These are phyloP conservation scores for Fringilla coelebs DNA, from an alignment of 2,797 vertebrate genomes.

Conservation along the genomic window DNA sequence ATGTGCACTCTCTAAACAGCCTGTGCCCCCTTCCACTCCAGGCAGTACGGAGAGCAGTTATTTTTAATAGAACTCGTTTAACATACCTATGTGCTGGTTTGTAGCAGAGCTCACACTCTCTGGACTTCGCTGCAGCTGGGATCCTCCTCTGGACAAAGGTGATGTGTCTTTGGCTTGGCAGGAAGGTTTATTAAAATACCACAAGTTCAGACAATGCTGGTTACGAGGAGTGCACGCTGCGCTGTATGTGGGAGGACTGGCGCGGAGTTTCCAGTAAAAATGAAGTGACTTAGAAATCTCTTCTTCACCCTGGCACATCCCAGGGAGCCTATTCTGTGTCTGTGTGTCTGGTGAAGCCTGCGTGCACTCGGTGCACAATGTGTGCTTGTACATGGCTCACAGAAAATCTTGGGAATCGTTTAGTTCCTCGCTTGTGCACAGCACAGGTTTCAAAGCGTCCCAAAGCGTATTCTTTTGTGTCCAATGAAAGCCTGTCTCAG, in stretches of 20 bases:
- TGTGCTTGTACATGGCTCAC: not conserved
- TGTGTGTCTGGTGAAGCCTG: conserved; percentile 1
- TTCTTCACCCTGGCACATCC: not conserved
- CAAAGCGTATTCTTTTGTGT: conserved; percentile 35
- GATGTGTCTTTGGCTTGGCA: conserved; percentile 34
- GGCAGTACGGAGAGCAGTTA: not conserved
- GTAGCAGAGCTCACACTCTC: not conserved
- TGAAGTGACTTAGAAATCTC: conserved; percentile 25
- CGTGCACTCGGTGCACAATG: not conserved
- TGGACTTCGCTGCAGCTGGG: not conserved
- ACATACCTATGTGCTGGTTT: conserved; percentile 28
- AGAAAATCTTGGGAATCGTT: conserved; percentile 47
- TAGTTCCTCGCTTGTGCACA: not conserved
- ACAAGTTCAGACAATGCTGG: conserved; percentile 61
- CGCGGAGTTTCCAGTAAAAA: conserved; percentile 25
- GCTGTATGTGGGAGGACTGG: not conserved
- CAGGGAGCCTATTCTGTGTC: not conserved
- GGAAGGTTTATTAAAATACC: not conserved
- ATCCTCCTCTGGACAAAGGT: conserved; percentile 37
- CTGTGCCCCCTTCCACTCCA: not conserved
- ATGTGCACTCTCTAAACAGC: not conserved
- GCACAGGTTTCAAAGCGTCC: conserved; percentile 43
- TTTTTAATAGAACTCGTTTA: not conserved
- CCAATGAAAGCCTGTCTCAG: conserved; percentile 53
- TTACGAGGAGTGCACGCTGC: not conserved